Conservation (phyloP, 1,140 invertebrate species). For the Helicoverpa armigera region DNA sequence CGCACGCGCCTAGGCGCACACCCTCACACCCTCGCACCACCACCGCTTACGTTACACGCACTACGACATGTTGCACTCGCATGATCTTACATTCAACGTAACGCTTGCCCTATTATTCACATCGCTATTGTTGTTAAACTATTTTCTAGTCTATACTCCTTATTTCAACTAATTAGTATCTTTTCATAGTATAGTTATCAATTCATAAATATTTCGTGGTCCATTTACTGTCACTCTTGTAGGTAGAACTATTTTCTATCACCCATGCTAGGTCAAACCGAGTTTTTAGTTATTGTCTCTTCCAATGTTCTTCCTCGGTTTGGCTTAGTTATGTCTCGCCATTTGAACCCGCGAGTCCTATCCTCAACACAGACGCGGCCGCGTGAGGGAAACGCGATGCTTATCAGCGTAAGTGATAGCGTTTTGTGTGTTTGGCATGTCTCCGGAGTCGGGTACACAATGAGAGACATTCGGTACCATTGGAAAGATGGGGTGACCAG, state of each 20-base stretch:
- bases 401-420: constrained; percentile 87
- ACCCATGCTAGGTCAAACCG: constrained; percentile 72
- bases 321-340: constrained; percentile 86
- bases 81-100: constrained; percentile 25
- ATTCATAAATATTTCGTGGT: constrained; percentile 47
- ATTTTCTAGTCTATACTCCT: background rate
- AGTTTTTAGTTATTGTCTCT: constrained; percentile 33
- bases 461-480: constrained; percentile 98
- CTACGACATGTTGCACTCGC: constrained; percentile 42
- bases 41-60: constrained; percentile 57
- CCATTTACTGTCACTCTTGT: constrained; percentile 56
- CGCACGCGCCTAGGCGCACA: constrained; percentile 70
- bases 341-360: constrained; percentile 67
- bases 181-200: background rate
- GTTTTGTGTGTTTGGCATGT: constrained; percentile 88
- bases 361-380: constrained; percentile 71
- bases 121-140: background rate
- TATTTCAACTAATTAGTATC: background rate
- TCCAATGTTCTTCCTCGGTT: constrained; percentile 77
- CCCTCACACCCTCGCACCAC: constrained; percentile 61
- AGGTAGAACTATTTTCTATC: constrained; percentile 81
- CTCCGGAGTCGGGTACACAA: constrained; percentile 97
- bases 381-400: constrained; percentile 75
- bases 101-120: constrained; percentile 40
- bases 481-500: constrained; percentile 96